Evolutionary conservation across 2,797 vertebrate species (phyloP).

Genomic region (Syngnathus rostellatus): DNA sequence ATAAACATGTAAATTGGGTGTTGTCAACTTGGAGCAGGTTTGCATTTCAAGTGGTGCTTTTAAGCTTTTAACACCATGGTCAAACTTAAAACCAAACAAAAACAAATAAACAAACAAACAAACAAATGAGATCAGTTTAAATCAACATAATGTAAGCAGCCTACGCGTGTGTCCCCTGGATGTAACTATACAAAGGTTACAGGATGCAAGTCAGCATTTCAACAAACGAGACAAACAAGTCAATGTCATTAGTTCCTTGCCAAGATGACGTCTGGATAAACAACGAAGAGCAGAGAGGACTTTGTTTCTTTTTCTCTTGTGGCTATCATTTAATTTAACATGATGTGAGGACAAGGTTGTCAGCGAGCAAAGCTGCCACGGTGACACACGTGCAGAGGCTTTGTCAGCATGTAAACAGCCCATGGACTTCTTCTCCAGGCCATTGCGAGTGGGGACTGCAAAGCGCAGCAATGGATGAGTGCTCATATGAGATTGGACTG

Average conservation of each 20-base stretch:
- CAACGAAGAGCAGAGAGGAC: slow-evolving; percentile 44
- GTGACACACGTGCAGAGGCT: slow-evolving; percentile 34
- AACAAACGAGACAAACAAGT: slow-evolving; percentile 50
- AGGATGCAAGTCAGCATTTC: slow-evolving; percentile 38
- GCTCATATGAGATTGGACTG: slow-evolving; percentile 44
- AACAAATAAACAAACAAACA: too few relatives aligned
- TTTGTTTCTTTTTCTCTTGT: slow-evolving; percentile 34
- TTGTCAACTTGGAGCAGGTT: background rate
- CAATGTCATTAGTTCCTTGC: slow-evolving; percentile 41
- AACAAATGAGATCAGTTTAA: background rate
- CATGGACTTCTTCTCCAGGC: slow-evolving; percentile 35
- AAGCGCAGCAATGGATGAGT: slow-evolving; percentile 44
- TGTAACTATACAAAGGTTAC: background rate
- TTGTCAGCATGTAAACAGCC: slow-evolving; percentile 64
- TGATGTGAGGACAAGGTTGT: slow-evolving; percentile 50
- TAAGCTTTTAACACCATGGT: background rate
- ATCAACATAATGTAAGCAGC: background rate
- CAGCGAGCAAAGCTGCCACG: slow-evolving; percentile 31
- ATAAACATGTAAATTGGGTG: background rate
- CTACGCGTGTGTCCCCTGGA: background rate
- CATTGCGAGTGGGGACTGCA: slow-evolving; percentile 26
- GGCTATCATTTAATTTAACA: slow-evolving; percentile 53
- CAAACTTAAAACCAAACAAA: background rate
- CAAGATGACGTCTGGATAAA: slow-evolving; percentile 45
- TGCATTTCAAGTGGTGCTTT: slow-evolving; percentile 1